Evolutionary conservation across 1,140 invertebrate genomes (phyloP), one percentile per base, ranked within the genome.

Genomic region (Drosophila saltans): DNA sequence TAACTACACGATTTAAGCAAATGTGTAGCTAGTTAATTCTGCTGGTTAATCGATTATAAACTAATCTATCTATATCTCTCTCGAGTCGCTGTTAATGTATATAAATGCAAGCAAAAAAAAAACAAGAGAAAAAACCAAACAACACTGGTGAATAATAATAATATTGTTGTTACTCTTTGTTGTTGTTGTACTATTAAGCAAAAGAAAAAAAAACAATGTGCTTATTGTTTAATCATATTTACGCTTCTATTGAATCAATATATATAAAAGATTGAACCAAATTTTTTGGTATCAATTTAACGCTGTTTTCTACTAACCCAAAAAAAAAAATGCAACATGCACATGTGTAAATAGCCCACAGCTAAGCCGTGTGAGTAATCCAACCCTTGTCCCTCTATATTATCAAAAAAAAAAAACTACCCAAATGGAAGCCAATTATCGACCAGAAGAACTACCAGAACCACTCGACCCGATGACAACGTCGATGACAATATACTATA

Each of bases 251-350:
- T 30, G 2, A 36, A 36, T 36, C 6, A 6, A 36, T 36, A 36
- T 36, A 36, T 7, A 36, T 36, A 36, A 36, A 6, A 6, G 24
- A 58, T 58, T 58, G 26, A 55, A 9, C 48, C 21, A 24, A 85
- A 78, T 75, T 75, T 81, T 66, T 30, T 52, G 71, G 69, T 41
- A 16, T 66, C 79, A 76, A 78, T 68, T 81, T 78, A 85, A 78
- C 66, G 76, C 72, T 80, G 71, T 86, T 67, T 11, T 11, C 43
- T 67, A 86, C 82, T 86, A 86, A 85, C 82, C 60, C 8, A 28
- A 41, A 66, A 33, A 72, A 56, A 33, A 26, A 78, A 66, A 40
- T 62, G 80, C 80, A 82, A 16, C 56, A 66, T 62, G 80, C 80
- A 82, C 80, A 68, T 66, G 65, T 75, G 68, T 70, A 78, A 69